Percentiles rank a stretch among this genome's conserved stretches.
Conservation (phyloP, 1,140 invertebrate species). For the Drosophila burlai region DNA sequence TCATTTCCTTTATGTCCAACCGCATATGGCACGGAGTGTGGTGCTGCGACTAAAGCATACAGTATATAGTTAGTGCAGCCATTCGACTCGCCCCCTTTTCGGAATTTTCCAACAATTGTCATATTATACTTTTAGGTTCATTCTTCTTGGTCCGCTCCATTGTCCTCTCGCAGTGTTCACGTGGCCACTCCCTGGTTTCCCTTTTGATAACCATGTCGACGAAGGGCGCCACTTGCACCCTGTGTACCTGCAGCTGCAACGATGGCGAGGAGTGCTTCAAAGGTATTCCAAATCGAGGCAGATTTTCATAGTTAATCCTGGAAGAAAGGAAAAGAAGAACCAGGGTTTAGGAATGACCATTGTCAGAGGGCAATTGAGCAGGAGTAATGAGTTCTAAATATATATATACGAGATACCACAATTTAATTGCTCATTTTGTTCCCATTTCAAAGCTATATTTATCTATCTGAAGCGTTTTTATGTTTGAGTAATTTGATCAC, state of each 20-base stretch:
- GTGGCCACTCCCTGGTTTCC: conserved; percentile 43
- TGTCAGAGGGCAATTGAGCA: neutral
- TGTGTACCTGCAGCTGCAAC: conserved; percentile 42
- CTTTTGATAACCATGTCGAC: conserved; percentile 48
- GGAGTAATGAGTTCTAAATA: neutral
- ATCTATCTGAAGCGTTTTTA: conserved; percentile 1
- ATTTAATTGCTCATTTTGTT: conserved; percentile 20
- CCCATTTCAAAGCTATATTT: conserved; percentile 13
- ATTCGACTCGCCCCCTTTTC: conserved; percentile 4
- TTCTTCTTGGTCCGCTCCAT: conserved; percentile 37
- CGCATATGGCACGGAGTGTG: conserved; percentile 31
- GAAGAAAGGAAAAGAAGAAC: neutral
- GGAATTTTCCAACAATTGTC: conserved; percentile 40
- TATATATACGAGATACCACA: neutral
- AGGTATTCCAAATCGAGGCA: neutral
- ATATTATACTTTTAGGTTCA: conserved; percentile 46
- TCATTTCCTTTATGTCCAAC: conserved; percentile 31
- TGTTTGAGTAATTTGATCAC: conserved; percentile 22
- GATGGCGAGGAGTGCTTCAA: conserved; percentile 31
- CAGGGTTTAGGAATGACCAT: neutral
- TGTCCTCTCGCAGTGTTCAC: conserved; percentile 22
- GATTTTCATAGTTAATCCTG: neutral
- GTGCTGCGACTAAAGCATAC: conserved; percentile 8
- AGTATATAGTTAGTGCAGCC: conserved; percentile 34
- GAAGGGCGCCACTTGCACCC: conserved; percentile 47